Conservation (phyloP, 1,140 invertebrate genomes). For the Ceratina japonica region DNA sequence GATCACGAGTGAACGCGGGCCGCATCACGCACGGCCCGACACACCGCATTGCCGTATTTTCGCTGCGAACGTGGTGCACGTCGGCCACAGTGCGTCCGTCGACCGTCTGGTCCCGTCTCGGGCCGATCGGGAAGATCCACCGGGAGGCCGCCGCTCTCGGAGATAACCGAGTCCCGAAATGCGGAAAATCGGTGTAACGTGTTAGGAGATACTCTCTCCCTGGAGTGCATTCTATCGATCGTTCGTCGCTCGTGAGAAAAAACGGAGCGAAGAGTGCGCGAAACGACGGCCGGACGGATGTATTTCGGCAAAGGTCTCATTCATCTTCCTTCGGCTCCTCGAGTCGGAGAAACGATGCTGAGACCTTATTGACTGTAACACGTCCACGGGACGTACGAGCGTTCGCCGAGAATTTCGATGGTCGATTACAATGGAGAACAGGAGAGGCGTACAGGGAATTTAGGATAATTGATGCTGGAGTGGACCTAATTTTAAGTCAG, state of each 20-base stretch:
- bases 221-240: not conserved
- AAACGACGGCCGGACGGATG: too few species aligned
- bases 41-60: conserved; percentile 73
- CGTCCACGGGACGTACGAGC: not conserved
- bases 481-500: conserved; percentile 40
- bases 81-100: too few species aligned
- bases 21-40: conserved; percentile 48
- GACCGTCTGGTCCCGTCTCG: not conserved
- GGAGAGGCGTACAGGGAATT: conserved; percentile 36
- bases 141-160: not conserved
- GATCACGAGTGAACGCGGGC: conserved; percentile 60
- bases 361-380: conserved; percentile 19
- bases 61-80: not conserved
- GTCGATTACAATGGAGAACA: conserved; percentile 15
- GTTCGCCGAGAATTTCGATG: not conserved
- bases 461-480: conserved; percentile 46
- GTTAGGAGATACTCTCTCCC: not conserved
- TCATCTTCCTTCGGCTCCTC: not conserved
- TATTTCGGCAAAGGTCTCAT: not conserved
- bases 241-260: too few species aligned
- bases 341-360: conserved; percentile 26
- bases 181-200: conserved; percentile 4
- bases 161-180: not conserved
- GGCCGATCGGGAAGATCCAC: too few species aligned
- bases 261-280: too few species aligned